Conservation (phyloP, 1,140 invertebrate species). For the Epicauta chinensis region DNA sequence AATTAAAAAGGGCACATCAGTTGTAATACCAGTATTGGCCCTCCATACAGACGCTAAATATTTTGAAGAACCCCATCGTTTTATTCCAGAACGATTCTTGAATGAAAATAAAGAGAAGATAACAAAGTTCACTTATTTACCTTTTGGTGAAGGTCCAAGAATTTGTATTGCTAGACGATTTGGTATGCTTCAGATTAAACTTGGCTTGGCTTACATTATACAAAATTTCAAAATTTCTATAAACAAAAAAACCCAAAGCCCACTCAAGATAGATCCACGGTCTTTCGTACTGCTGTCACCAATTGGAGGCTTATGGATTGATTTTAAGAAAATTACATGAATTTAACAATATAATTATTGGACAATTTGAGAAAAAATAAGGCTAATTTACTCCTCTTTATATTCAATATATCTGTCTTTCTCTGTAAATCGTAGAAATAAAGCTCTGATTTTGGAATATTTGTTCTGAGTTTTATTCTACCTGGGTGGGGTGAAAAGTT, state of each 20-base stretch:
- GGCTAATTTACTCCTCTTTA: no score
- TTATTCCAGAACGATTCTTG: slow-evolving; percentile 55
- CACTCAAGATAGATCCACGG: slow-evolving; percentile 6
- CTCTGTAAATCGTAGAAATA: no score
- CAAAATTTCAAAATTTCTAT: slow-evolving; percentile 10
- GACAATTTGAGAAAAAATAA: neutral
- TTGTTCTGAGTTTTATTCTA: no score
- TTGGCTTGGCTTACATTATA: slow-evolving; percentile 10
- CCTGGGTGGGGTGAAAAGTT: no score
- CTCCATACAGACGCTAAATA: slow-evolving; percentile 48
- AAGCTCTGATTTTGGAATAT: no score
- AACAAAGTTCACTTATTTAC: slow-evolving; percentile 42
- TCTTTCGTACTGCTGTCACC: neutral
- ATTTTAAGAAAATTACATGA: slow-evolving; percentile 5
- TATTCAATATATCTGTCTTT: no score
- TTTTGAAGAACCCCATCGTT: slow-evolving; percentile 51
- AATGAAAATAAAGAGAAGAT: slow-evolving; percentile 40
- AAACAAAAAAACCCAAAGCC: slow-evolving; percentile 9
- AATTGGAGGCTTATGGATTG: slow-evolving; percentile 1
- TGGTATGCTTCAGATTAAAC: slow-evolving; percentile 17
- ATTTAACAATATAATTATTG: neutral
- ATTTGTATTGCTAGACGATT: slow-evolving; percentile 44
- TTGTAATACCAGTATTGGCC: slow-evolving; percentile 50
- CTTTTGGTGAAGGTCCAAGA: slow-evolving; percentile 58
- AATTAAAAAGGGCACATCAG: slow-evolving; percentile 45